These are phyloP conservation scores for Sylvilagus floridanus DNA, from an alignment of 2,797 vertebrate species.

Conservation along the genomic window DNA sequence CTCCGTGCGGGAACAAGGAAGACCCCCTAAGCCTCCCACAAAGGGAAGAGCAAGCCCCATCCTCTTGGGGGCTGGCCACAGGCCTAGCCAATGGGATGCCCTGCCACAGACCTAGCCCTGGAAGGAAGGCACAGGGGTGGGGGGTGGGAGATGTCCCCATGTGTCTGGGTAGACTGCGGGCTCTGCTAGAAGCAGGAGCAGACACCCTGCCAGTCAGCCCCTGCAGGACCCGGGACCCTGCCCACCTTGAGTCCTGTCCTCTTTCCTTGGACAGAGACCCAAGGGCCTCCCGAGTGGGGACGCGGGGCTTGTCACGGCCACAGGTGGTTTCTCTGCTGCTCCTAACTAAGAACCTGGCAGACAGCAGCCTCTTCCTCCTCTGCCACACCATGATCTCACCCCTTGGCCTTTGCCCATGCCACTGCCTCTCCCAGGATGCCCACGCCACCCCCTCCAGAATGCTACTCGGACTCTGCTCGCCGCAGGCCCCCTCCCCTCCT, in stretches of 20 bases:
- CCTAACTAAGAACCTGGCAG: not conserved
- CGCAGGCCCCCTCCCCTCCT: not conserved
- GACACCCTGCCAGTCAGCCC: not conserved
- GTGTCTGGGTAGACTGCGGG: not conserved
- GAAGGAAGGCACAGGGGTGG: rapidly evolving
- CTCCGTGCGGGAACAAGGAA: not conserved
- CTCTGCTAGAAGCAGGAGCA: not conserved
- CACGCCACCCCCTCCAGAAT: not conserved
- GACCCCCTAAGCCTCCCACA: not conserved
- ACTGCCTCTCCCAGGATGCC: not conserved
- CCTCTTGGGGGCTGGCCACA: not conserved
- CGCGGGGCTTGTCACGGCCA: not conserved
- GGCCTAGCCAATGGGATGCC: not conserved
- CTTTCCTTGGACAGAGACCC: not conserved
- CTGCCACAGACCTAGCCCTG: not conserved
- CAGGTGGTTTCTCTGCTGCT: not conserved
- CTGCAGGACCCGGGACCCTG: not conserved
- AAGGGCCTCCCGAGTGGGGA: not conserved
- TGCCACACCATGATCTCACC: too few species aligned
- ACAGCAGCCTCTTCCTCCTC: not conserved
- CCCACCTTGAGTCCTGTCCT: not conserved
- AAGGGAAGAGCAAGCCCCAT: not conserved
- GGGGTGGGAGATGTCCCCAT: not conserved
- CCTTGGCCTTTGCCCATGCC: not conserved
- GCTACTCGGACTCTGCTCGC: not conserved